These are phyloP conservation scores for Glareola pratincola DNA, from an alignment of 2,113 vertebrate genomes.

Conservation along the genomic window DNA sequence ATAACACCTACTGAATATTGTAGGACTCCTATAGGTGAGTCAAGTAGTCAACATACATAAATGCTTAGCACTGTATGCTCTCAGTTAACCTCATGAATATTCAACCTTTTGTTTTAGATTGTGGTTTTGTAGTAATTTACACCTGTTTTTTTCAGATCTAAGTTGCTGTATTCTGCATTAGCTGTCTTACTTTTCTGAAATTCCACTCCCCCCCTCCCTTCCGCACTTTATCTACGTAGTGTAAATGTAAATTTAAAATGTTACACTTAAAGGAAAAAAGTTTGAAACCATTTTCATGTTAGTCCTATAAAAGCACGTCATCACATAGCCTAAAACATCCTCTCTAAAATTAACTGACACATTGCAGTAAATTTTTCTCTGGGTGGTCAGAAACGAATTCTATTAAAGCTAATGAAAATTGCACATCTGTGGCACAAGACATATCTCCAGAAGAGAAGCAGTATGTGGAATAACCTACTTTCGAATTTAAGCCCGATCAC, in stretches of 20 bases:
- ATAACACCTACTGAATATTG: not conserved
- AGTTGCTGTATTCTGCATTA: not conserved
- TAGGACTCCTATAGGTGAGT: not conserved
- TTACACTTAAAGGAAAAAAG: not conserved
- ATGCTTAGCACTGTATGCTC: not conserved
- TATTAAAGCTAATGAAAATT: constrained; percentile 21
- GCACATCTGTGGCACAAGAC: not conserved
- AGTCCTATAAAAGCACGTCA: not conserved
- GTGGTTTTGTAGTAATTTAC: not conserved
- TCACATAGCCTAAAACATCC: not conserved
- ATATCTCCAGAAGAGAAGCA: not conserved
- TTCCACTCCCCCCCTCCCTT: not conserved
- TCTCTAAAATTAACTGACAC: constrained; percentile 5
- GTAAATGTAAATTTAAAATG: not conserved
- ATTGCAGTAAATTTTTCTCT: not conserved
- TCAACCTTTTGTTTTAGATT: not conserved
- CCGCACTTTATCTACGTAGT: not conserved
- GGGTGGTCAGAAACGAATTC: not conserved
- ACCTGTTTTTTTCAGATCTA: not conserved
- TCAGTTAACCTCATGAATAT: not conserved
- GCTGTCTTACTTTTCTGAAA: not conserved
- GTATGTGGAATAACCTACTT: not conserved
- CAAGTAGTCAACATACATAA: not conserved
- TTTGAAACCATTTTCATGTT: not conserved
- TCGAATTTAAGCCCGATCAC: not conserved